phyloP scores from a whole-genome alignment of 2,797 vertebrate genomes.

The Alauda arvensis region DNA sequence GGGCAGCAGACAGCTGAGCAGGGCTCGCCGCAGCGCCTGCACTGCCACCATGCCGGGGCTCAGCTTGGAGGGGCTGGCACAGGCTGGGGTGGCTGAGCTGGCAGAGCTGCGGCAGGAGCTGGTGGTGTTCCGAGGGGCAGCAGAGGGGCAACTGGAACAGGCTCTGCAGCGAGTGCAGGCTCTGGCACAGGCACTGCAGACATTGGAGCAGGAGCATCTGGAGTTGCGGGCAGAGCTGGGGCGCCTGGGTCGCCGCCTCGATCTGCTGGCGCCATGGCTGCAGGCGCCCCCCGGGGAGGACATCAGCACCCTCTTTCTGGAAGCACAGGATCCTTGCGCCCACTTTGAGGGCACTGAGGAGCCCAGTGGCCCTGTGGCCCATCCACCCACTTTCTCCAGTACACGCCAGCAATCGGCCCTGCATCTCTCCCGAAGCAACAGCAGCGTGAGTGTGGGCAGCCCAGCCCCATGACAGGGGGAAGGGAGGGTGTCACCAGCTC shows the following conservation, averaged over 20 bases:
- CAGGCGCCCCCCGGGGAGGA: constrained; percentile 12
- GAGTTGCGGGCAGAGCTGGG: constrained; percentile 80
- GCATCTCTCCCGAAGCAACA: constrained; percentile 64
- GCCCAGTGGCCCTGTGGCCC: constrained; percentile 63
- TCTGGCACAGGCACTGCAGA: constrained; percentile 63
- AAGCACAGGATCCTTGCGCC: constrained; percentile 65
- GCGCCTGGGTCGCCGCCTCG: constrained; percentile 71
- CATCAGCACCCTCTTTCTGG: constrained; percentile 68
- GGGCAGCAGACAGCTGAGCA: not conserved
- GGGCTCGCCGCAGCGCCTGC: rapidly evolving
- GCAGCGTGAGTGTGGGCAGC: constrained; percentile 70
- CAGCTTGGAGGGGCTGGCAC: constrained; percentile 52
- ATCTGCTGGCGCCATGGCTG: constrained; percentile 72
- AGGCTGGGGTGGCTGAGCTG: constrained; percentile 27
- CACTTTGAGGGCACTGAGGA: constrained; percentile 67
- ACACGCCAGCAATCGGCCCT: constrained; percentile 73
- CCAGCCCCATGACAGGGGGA: not conserved
- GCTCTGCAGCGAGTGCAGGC: constrained; percentile 64
- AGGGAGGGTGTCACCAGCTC: not conserved
- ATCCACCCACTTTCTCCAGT: constrained; percentile 79
- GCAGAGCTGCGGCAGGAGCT: constrained; percentile 80
- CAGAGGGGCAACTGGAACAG: constrained; percentile 75
- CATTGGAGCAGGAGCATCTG: constrained; percentile 80
- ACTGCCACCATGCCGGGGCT: constrained; percentile 59
- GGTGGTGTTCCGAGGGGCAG: constrained; percentile 70